These are phyloP conservation scores for Mimachlamys varia DNA, from an alignment of 2,888 invertebrate genomes.

Conservation along the genomic window DNA sequence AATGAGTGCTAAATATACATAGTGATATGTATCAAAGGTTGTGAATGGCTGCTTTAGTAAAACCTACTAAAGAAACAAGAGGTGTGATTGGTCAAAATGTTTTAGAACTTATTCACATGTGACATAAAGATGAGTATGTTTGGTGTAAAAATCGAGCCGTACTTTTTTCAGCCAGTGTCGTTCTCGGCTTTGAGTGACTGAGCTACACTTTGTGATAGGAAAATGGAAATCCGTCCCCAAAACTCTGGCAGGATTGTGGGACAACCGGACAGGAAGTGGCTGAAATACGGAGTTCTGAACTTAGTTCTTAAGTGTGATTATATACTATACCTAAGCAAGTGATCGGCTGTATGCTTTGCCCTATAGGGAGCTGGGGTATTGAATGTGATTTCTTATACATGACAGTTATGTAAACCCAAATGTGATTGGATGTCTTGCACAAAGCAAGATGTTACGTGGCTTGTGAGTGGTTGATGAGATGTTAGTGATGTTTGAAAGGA, in stretches of 20 bases:
- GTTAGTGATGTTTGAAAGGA: background rate
- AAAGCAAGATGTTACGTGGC: background rate
- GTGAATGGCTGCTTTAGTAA: slow-evolving; percentile 13
- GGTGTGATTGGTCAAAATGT: background rate
- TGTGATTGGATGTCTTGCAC: background rate
- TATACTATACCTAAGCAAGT: background rate
- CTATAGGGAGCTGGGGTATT: background rate
- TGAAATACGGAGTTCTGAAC: background rate
- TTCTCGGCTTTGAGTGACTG: background rate
- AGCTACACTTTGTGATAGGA: too few relatives aligned
- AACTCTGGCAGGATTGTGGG: background rate
- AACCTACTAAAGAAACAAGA: background rate
- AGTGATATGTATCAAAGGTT: slow-evolving; percentile 29
- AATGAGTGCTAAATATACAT: background rate
- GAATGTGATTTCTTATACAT: background rate
- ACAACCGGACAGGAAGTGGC: too few relatives aligned
- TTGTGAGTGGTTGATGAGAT: background rate
- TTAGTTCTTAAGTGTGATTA: too few relatives aligned
- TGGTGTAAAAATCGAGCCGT: background rate
- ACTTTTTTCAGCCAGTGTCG: background rate
- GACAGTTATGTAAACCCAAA: background rate
- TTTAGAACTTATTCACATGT: background rate
- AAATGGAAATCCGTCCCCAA: background rate
- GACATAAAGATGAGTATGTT: background rate
- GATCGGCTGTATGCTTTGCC: background rate